These are phyloP conservation scores for Celastrina argiolus DNA, from an alignment of 2,888 invertebrate species.

Conservation along the genomic window DNA sequence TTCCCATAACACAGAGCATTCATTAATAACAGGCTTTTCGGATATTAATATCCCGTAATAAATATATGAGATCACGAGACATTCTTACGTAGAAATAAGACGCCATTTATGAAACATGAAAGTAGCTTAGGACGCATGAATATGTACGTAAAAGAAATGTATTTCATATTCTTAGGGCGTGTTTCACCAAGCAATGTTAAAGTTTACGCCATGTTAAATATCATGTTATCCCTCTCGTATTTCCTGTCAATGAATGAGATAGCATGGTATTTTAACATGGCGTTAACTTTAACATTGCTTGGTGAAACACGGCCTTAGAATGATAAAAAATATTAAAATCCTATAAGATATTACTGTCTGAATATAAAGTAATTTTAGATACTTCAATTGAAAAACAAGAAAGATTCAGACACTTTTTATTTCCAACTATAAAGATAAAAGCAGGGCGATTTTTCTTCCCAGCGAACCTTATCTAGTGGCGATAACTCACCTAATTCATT, in stretches of 20 bases:
- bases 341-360: background rate
- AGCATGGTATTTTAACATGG: no score
- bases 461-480: background rate
- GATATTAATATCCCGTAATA: constrained; percentile 18
- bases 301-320: no score
- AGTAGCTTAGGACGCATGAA: background rate
- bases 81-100: constrained; percentile 12
- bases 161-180: no score
- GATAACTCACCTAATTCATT: constrained; percentile 4
- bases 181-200: no score
- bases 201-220: no score
- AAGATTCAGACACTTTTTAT: background rate
- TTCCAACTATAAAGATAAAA: background rate
- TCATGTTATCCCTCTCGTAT: no score
- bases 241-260: no score
- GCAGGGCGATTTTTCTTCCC: background rate
- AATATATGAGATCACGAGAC: constrained; percentile 1
- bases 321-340: background rate
- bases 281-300: no score
- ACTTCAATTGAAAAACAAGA: background rate
- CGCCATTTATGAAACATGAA: constrained; percentile 14
- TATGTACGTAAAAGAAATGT: background rate
- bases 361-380: background rate
- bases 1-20: constrained; percentile 2
- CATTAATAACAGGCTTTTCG: constrained; percentile 19